A percentile compares a stretch with the other conserved stretches of the same genome.
These are phyloP conservation scores for Encarsia formosa DNA, from an alignment of 2,888 invertebrate genomes.

Conservation along the genomic window DNA sequence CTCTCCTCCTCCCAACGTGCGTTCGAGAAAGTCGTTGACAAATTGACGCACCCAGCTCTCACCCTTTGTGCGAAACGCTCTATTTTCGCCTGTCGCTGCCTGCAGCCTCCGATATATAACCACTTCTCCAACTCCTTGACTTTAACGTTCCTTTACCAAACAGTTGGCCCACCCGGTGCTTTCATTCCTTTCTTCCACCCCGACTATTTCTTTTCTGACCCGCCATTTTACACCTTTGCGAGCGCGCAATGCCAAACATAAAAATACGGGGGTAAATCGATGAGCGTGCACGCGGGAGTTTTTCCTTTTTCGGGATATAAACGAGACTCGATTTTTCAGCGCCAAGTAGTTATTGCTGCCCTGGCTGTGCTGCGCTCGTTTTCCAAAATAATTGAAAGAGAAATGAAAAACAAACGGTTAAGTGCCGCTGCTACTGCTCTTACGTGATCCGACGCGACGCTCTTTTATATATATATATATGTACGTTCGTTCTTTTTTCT, in stretches of 20 bases:
- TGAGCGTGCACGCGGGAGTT: neutral
- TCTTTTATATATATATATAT: too few relatives aligned
- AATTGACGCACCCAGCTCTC: slow-evolving; percentile 15
- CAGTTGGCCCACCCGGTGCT: too few relatives aligned
- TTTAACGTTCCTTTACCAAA: neutral
- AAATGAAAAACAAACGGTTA: slow-evolving; percentile 16
- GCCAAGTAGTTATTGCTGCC: neutral
- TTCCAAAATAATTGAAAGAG: slow-evolving; percentile 15
- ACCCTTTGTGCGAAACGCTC: slow-evolving; percentile 10
- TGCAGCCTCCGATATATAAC: neutral
- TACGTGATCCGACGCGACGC: too few relatives aligned
- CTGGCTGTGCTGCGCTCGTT: neutral
- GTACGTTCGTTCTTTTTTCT: too few relatives aligned
- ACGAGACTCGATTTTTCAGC: neutral
- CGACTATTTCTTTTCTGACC: too few relatives aligned
- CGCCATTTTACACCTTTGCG: too few relatives aligned
- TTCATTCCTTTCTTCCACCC: too few relatives aligned
- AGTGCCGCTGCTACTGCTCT: neutral
- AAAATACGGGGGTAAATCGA: slow-evolving; percentile 18
- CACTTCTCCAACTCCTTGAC: neutral
- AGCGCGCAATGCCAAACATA: neutral
- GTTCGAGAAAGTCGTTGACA: slow-evolving; percentile 15
- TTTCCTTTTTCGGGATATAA: slow-evolving; percentile 15
- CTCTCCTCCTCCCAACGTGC: too few relatives aligned
- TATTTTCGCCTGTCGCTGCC: slow-evolving; percentile 12